A percentile compares a stretch with the other conserved stretches of the same genome.
Conservation (phyloP, 2,888 invertebrate species). For the Drosophila percnosoma region DNA sequence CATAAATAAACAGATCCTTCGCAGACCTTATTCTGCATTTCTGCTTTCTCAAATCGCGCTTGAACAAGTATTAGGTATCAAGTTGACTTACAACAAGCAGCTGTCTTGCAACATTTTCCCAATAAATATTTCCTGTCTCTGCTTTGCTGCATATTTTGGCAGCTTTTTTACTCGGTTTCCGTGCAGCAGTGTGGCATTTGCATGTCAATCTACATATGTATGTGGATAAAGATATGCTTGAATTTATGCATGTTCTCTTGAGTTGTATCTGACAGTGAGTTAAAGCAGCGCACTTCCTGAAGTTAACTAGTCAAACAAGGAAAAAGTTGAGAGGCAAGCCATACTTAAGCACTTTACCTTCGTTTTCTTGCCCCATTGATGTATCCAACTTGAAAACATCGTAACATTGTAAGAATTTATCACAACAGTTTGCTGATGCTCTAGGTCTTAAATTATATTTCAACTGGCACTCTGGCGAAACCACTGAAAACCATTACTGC, state of each 20-base stretch:
- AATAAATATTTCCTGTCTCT: conserved; percentile 15
- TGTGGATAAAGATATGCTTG: conserved; percentile 3
- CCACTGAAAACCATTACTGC: background rate
- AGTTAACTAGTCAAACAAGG: background rate
- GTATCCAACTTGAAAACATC: background rate
- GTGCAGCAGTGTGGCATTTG: conserved; percentile 30
- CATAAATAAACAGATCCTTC: conserved; percentile 7
- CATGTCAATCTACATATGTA: conserved; percentile 20
- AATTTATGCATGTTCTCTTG: conserved; percentile 4
- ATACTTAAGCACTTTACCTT: background rate
- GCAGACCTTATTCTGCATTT: conserved; percentile 22
- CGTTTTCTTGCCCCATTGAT: background rate
- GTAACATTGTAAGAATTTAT: background rate
- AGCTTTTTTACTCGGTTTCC: conserved; percentile 15
- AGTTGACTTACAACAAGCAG: conserved; percentile 19
- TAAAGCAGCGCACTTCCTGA: conserved; percentile 10
- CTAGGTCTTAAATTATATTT: background rate
- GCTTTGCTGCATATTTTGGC: conserved; percentile 8
- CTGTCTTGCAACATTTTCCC: conserved; percentile 18
- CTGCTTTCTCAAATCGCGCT: conserved; percentile 4
- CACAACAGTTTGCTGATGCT: background rate
- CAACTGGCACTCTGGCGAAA: too few relatives aligned
- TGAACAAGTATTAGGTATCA: conserved; percentile 26
- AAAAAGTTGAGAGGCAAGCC: background rate
- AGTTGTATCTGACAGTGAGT: conserved; percentile 9